phyloP scores from a whole-genome alignment of 2,113 vertebrate genomes.

The Callopanchax toddi region DNA sequence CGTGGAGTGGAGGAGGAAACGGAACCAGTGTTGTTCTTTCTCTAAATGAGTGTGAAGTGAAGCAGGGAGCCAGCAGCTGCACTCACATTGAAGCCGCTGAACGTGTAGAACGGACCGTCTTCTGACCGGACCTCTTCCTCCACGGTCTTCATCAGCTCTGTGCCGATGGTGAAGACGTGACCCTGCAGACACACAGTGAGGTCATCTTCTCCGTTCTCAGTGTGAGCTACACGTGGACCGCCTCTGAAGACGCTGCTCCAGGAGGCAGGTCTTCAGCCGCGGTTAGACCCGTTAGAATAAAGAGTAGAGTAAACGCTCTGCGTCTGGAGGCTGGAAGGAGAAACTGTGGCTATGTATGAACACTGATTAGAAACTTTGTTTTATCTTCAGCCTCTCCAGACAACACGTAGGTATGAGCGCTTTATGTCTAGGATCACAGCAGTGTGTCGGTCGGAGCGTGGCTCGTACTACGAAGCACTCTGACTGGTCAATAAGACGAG shows the following conservation, averaged over 20 bases:
- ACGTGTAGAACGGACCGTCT: conserved; percentile 58
- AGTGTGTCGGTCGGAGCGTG: background rate
- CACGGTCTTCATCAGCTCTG: conserved; percentile 73
- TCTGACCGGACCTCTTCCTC: conserved; percentile 71
- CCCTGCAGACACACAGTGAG: conserved; percentile 48
- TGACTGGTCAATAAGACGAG: background rate
- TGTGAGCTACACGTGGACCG: too few relatives aligned
- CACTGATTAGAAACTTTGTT: background rate
- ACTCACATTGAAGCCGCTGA: conserved; percentile 76
- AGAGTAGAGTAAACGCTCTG: background rate
- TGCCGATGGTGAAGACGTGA: conserved; percentile 72
- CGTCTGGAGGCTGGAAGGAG: background rate
- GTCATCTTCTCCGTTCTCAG: too few relatives aligned
- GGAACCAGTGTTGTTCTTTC: background rate
- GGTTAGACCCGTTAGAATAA: background rate
- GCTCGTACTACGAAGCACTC: background rate
- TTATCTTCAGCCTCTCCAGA: background rate
- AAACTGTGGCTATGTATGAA: background rate
- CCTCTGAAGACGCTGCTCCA: too few relatives aligned
- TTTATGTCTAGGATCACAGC: too few relatives aligned
- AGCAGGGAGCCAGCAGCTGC: background rate
- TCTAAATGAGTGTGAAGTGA: background rate
- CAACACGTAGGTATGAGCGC: background rate
- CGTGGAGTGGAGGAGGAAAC: conserved; percentile 2
- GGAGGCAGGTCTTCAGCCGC: too few relatives aligned